phyloP scores from a whole-genome alignment of 23 tunicate species.

The Styela clava region DNA sequence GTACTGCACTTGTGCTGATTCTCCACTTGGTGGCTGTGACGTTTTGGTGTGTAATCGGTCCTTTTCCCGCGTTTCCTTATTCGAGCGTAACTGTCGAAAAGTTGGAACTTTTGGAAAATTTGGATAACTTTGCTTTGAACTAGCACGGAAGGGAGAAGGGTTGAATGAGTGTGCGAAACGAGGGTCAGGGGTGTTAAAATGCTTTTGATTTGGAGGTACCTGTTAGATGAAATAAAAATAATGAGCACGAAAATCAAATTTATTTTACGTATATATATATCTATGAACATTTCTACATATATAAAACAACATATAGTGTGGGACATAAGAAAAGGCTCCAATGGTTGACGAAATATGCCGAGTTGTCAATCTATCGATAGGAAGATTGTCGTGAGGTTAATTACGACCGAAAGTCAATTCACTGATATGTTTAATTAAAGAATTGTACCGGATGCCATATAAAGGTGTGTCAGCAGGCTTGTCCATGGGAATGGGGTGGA shows the following conservation, averaged over 20 bases:
- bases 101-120: constrained; percentile 17
- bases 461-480: no score
- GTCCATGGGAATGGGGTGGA: no score
- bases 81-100: neutral
- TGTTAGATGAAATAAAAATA: neutral
- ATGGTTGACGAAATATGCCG: no score
- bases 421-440: no score
- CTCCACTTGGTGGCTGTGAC: neutral
- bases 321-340: no score
- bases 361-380: no score
- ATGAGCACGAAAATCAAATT: neutral
- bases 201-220: constrained; percentile 19
- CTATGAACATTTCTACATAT: no score
- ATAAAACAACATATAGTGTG: no score
- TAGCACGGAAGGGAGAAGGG: neutral
- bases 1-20: neutral
- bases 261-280: no score
- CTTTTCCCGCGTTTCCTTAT: neutral
- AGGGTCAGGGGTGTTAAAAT: constrained; percentile 26
- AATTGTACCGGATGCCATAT: no score
- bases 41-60: neutral
- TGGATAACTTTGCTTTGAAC: constrained; percentile 5
- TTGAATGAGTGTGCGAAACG: neutral
- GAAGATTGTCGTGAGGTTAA: no score
- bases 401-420: no score